Percentiles rank a stretch among this genome's conserved stretches.
Evolutionary conservation across 2,797 vertebrate genomes (phyloP).

Genomic region (Pristis pectinata): DNA sequence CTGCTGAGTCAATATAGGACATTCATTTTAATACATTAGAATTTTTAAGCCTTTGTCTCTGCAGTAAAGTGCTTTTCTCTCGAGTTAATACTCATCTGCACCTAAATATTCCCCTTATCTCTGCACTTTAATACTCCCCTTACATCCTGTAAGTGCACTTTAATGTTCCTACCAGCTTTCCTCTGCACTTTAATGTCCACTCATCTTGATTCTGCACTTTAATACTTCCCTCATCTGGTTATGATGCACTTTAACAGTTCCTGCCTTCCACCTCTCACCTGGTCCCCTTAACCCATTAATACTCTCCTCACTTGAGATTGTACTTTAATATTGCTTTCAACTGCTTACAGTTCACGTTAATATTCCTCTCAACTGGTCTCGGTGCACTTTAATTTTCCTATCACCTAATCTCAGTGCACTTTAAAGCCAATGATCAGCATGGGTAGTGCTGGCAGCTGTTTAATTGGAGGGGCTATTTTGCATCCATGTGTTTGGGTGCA

Average conservation of each 20-base stretch:
- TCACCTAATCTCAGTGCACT: not conserved
- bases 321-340: too few species aligned
- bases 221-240: not conserved
- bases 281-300: not conserved
- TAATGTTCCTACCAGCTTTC: too few species aligned
- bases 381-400: not conserved
- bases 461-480: not conserved
- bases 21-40: too few species aligned
- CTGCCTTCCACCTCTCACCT: not conserved
- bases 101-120: too few species aligned
- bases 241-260: not conserved
- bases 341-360: too few species aligned
- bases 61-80: too few species aligned
- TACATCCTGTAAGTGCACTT: not conserved
- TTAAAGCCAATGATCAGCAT: not conserved
- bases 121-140: not conserved
- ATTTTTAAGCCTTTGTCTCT: too few species aligned
- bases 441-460: not conserved
- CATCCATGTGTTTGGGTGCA: not conserved
- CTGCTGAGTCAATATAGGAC: too few species aligned
- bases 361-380: not conserved
- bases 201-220: not conserved
- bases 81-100: too few species aligned
- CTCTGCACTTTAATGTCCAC: not conserved
- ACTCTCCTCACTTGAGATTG: not conserved